Percentiles rank a stretch among this genome's conserved stretches.
These are phyloP conservation scores for Cephus cinctus DNA, from an alignment of 1,140 invertebrate genomes.

Conservation along the genomic window DNA sequence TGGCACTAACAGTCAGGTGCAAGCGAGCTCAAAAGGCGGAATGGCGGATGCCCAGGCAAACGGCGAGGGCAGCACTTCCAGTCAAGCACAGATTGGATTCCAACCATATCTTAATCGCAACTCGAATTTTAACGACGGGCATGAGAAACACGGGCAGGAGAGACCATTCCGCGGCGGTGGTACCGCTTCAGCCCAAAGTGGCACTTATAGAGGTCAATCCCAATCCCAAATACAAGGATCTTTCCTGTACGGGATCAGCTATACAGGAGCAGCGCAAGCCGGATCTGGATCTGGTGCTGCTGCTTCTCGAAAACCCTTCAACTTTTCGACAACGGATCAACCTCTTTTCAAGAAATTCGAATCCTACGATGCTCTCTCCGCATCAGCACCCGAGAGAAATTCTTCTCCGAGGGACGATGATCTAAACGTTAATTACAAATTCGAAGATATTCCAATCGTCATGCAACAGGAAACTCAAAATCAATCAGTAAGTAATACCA, in stretches of 20 bases:
- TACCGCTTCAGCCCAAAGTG: constrained; percentile 73
- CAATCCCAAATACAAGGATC: constrained; percentile 78
- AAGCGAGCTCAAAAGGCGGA: constrained; percentile 75
- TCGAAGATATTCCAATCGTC: too few relatives aligned
- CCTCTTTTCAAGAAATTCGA: constrained; percentile 41
- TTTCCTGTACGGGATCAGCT: constrained; percentile 75
- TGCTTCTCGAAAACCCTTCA: constrained; percentile 47
- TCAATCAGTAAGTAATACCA: too few relatives aligned
- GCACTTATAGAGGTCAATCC: constrained; percentile 70
- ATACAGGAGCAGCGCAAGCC: constrained; percentile 78
- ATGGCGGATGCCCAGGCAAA: constrained; percentile 81
- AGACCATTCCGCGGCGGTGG: constrained; percentile 71
- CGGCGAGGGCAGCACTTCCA: constrained; percentile 78
- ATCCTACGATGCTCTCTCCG: constrained; percentile 14
- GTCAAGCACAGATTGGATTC: constrained; percentile 83
- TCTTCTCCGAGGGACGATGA: constrained; percentile 31
- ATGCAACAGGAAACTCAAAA: too few relatives aligned
- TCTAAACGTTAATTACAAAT: constrained; percentile 29
- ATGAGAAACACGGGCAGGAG: constrained; percentile 45
- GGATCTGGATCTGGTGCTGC: constrained; percentile 64
- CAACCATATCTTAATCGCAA: too few relatives aligned
- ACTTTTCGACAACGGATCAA: constrained; percentile 35
- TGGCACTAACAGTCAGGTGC: constrained; percentile 73
- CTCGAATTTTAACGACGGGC: constrained; percentile 58
- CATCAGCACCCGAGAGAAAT: too few relatives aligned